Base-by-base conservation (phyloP, 2,888 invertebrate species). In the Isotomurus palustris region DNA sequence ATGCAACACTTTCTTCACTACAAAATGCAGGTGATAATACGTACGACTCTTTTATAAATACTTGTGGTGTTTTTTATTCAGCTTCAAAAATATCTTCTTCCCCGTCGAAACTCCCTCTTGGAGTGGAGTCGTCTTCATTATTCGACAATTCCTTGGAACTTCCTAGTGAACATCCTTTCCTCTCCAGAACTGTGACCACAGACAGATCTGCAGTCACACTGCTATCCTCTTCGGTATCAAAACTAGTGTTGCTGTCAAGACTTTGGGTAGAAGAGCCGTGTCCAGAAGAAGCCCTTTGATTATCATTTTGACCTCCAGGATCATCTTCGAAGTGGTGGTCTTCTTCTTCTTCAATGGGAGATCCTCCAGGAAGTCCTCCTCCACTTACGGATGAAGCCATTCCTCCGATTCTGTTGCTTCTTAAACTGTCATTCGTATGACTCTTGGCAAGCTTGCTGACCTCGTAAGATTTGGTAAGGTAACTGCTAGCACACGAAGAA, bases 181-280 rank as follows among this genome's bases (percentile, higher is more conserved):
- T 14, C 22, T 38, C 50, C 3, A 50, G 12, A 2, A 50, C 50
- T n/a, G 50, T 50, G 19, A 50, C 32, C 3, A 38, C 38, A 2
- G 50, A 50, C 10, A 32, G 14, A 19, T 50, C 50, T 3, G 48
- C 48, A n/a, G 50, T 32, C 21, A 40, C n/a, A 27, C 38, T 40
- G 22, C 40, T 40, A 22, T 43, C 43, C 43, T 43, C 43, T 14
- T 49, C 48, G n/a, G 49, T 50, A 36, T 50, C 50, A 38, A 50
- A 50, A 50, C 50, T 50, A 19, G 28, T 35, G 24, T n/a, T 38
- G n/a, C n/a, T n/a, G n/a, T n/a, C n/a, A n/a, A n/a, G n/a, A 22
- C 24, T 6, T 10, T 32, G 8, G 21, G 19, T n/a, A 12, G 43
- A 43, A 21, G 24, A 21, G 6, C 24, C 24, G 3, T 21, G 24